Conservation (phyloP, 2,797 vertebrate genomes). For the Pitangus sulphuratus region DNA sequence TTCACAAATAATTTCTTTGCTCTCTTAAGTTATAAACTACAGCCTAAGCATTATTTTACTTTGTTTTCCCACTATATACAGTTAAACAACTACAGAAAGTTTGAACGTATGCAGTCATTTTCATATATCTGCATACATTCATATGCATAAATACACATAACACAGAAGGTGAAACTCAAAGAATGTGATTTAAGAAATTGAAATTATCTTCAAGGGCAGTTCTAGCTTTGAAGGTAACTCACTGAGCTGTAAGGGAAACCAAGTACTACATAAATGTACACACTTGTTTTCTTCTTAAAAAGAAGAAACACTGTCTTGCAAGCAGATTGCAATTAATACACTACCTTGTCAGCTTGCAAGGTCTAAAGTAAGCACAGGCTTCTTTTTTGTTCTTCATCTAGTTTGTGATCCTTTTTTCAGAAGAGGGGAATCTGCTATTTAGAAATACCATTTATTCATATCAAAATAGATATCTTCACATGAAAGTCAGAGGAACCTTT, state of each 20-base stretch:
- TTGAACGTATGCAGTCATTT: neutral
- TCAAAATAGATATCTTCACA: slow-evolving; percentile 58
- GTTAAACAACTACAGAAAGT: neutral
- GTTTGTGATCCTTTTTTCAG: neutral
- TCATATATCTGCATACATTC: slow-evolving; percentile 23
- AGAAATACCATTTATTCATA: slow-evolving; percentile 61
- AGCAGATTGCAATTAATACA: slow-evolving; percentile 22
- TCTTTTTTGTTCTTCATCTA: neutral
- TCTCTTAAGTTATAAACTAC: neutral
- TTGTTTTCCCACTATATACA: neutral
- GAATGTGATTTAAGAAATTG: slow-evolving; percentile 1
- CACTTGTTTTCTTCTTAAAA: neutral
- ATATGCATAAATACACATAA: slow-evolving; percentile 3
- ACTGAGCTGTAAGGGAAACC: neutral
- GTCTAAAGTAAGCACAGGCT: neutral
- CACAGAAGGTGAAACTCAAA: slow-evolving; percentile 37
- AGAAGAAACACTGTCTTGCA: neutral
- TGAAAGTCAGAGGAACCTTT: slow-evolving; percentile 22
- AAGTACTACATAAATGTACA: neutral
- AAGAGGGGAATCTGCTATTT: neutral
- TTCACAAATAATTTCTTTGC: neutral
- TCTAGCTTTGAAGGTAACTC: slow-evolving; percentile 18
- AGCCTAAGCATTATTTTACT: neutral
- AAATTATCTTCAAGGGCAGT: slow-evolving; percentile 10
- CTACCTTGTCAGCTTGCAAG: neutral